Evolutionary conservation across 2,113 vertebrate species (phyloP).

Genomic region (Aramus guarauna): DNA sequence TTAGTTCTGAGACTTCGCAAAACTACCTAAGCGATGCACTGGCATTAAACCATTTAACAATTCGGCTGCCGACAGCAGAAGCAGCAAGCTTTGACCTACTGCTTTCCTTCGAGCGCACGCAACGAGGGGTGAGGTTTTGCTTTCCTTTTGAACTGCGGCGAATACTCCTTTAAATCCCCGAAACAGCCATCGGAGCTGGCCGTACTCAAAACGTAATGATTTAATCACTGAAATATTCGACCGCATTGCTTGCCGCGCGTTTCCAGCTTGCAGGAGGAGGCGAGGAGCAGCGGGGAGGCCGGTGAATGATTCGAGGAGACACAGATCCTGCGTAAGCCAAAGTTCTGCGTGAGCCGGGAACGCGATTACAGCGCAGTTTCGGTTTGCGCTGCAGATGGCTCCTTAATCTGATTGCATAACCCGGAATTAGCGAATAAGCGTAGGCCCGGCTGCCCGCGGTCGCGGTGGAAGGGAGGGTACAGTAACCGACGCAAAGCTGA

Average conservation of each 20-base stretch:
- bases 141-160: not conserved
- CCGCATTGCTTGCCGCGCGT: not conserved
- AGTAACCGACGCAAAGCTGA: not conserved
- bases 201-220: not conserved
- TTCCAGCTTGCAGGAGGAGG: not conserved
- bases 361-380: not conserved
- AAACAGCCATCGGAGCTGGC: not conserved
- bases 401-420: conserved; percentile 46
- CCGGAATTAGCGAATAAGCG: not conserved
- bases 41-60: not conserved
- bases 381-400: conserved; percentile 42
- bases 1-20: not conserved
- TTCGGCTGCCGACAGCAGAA: not conserved
- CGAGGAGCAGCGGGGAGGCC: not conserved
- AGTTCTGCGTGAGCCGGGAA: not conserved
- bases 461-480: not conserved
- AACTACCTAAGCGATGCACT: not conserved
- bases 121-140: not conserved
- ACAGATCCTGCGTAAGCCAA: not conserved
- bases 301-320: conserved; percentile 19
- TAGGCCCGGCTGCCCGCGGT: not conserved
- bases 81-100: not conserved
- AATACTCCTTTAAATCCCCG: not conserved
- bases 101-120: not conserved
- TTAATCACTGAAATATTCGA: not conserved